These are phyloP conservation scores for Leptoclinus maculatus DNA, from an alignment of 2,797 vertebrate genomes.

Conservation along the genomic window DNA sequence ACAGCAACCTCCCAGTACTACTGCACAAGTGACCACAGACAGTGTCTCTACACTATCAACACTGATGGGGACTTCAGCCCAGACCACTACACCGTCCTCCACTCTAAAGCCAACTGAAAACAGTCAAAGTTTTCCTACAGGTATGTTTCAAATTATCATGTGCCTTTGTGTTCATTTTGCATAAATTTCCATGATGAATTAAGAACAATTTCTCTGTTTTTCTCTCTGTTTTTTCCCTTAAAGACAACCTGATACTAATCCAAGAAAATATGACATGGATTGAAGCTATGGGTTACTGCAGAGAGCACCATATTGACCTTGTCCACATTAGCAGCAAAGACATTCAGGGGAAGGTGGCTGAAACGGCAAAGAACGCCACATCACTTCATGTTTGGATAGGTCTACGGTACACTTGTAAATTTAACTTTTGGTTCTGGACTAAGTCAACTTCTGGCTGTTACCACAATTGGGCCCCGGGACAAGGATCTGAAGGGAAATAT, in stretches of 20 bases:
- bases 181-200: not conserved
- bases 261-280: conserved; percentile 76
- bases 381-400: conserved; percentile 76
- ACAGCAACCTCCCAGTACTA: conserved; percentile 10
- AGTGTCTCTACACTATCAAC: conserved; percentile 11
- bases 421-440: conserved; percentile 80
- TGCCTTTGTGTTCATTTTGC: not conserved
- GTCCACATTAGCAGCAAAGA: conserved; percentile 62
- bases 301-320: conserved; percentile 67
- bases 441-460: conserved; percentile 61
- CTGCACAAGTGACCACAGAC: conserved; percentile 20
- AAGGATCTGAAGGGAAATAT: conserved; percentile 53
- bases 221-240: conserved; percentile 24
- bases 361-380: conserved; percentile 56
- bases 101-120: conserved; percentile 17
- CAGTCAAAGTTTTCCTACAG: conserved; percentile 25
- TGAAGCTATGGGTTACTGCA: conserved; percentile 77
- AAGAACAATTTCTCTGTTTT: not conserved
- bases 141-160: conserved; percentile 26
- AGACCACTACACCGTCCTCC: conserved; percentile 15
- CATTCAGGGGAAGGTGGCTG: conserved; percentile 63
- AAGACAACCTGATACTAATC: conserved; percentile 72
- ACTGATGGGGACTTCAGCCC: conserved; percentile 6
- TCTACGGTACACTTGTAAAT: conserved; percentile 73
- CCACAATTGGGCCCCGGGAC: conserved; percentile 74